Evolutionary conservation across 2,113 vertebrate species (phyloP), one percentile per base, ranked within the genome.

Genomic region (Brevimyrus niger): DNA sequence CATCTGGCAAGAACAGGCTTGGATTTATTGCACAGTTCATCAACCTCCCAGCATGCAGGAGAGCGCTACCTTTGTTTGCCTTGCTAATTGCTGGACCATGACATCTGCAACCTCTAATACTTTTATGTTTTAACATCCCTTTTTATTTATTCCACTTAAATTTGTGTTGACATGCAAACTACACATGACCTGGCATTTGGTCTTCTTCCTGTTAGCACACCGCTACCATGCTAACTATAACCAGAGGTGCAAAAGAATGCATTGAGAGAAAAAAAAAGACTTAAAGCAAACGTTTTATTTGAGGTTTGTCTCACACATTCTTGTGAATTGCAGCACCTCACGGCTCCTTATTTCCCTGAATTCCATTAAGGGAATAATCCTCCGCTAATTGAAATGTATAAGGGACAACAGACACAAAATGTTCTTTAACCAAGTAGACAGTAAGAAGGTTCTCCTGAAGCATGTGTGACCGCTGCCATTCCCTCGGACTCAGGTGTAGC

Each of bases 21-120:
- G 97, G 96, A 97, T 97, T 96, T 97, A 96, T 96, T 96, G 96
- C 96, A 98, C 97, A 98, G 97, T 97, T 99, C 98, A 99, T 99
- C 98, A 99, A 98, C 98, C 97, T 98, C 98, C 95, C 98, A 99
- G 98, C 97, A 97, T 96, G 98, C 95, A 94, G 95, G 96, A 97
- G 97, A 96, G 97, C 97, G 96, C 97, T 96, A 96, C 95, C 96
- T 97, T 98, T 97, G 97, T 98, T 97, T 98, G 97, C 97, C 96
- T 96, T 95, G 94, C 95, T 97, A 97, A 97, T 97, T 97, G 96
- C 95, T 95, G 96, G 96, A 95, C 96, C 95, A 96, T 94, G 95
- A 95, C 95, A 96, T 94, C 94, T 88, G 92, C 95, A 96, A 96
- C 96, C 96, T 96, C 96, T 96, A 96, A 96, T 96, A 96, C 95